Evolutionary conservation across 2,113 vertebrate species (phyloP), one percentile per base, ranked within the genome.

Genomic region (Bubo scandiacus): DNA sequence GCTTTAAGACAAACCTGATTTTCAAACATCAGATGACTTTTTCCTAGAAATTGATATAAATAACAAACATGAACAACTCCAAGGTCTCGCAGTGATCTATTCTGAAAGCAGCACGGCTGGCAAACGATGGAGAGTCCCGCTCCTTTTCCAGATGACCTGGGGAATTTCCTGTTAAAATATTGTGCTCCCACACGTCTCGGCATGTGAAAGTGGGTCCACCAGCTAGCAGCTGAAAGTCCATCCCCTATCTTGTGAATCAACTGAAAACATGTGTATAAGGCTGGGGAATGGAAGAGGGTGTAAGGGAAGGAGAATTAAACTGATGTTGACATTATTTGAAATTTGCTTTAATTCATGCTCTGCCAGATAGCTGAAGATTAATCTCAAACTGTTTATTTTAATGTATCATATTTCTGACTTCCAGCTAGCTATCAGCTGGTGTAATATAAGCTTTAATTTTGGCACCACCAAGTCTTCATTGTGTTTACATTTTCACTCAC

Each of bases 301-400:
- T 77, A 88, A 94, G 51, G 78, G 82, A 83, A 87, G 73, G 45
- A 87, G 79, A 96, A 91, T 34, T 52, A 67, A 87, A 80, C 82
- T 43, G 70, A 47, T 86, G 77, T 18, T 96, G 92, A 94, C 88
- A 72, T 96, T 96, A 91, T 92, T 97, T 97, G 86, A 94, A 96
- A 73, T 73, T 80, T 75, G 16, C 79, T 96, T 87, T 79, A 97
- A 95, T 97, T 97, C 86, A 95, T 94, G 87, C 81, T 94, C 83
- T 96, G 95, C 96, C 92, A 96, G 96, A 91, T 57, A 91, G 83
- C 57, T 67, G 62, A 75, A 92, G 84, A 96, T 94, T 94, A 96
- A 94, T 97, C 93, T 96, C 88, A 40, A 73, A 92, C 34, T 95
- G 92, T 97, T 97, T 96, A 96, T 95, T 97, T 96, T 90, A 94